Base-by-base conservation (phyloP, 2,113 vertebrate species). In the Hystrix cristata region DNA sequence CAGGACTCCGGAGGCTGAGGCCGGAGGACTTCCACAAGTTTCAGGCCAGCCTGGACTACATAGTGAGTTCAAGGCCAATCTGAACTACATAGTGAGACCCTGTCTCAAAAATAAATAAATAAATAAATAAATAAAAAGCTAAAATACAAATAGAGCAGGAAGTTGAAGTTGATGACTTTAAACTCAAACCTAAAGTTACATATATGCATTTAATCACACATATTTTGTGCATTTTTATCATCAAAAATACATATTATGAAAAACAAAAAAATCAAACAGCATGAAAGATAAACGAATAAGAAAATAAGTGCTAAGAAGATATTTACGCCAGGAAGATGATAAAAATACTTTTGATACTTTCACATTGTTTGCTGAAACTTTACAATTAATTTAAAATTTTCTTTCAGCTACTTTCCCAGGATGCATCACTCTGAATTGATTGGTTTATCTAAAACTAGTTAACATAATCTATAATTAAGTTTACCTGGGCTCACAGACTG, bases 381-480 rank as follows among this genome's bases (percentile, higher is more conserved):
- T 69, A 64, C 51, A 89, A 65, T 31, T 65, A 14, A 80, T 51
- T 21, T 85, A 38, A 34, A 85, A 46, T 74, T 74, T 92, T 38
- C 46, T 93, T 51, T 93, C 57, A 90, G 38, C 51, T 89, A 29
- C 18, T 71, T 79, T 55, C 34, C 19, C 25, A 95, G 79, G 51
- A 65, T 18, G 57, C 65, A 21, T 60, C 19, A 89, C 85, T 79
- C 84, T 38, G 5, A 13, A 6, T 80, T 92, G 38, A 2, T 10
- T 59, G 72, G 23, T 74, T 88, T 79, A 62, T 23, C 62, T 43
- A 78, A 88, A 92, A 72, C 55, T 79, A 59, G 18, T 53, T 71
- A 95, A 87, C 46, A 57, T 80, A 83, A 62, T 38, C 79, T 95
- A 29, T 71, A 89, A 91, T 82, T 92, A 89, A 72, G 57, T 65